These are phyloP conservation scores for Pteropus alecto DNA, from an alignment of 2,113 vertebrate species.

Conservation along the genomic window DNA sequence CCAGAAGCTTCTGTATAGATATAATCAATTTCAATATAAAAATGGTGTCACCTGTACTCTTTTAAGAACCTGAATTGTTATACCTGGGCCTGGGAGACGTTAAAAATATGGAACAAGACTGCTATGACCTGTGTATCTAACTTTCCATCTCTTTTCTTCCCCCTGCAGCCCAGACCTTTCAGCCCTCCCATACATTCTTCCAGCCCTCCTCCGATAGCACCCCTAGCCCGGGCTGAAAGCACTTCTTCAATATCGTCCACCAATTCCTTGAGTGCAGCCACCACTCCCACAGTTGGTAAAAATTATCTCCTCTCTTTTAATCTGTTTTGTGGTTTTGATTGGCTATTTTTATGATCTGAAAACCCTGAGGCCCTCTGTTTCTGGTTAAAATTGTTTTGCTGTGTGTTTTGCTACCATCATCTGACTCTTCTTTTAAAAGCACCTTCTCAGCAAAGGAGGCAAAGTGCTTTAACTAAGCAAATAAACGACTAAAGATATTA, in stretches of 20 bases:
- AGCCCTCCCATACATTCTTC: constrained; percentile 95
- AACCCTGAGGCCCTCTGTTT: constrained; percentile 34
- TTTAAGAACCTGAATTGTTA: background rate
- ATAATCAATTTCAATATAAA: background rate
- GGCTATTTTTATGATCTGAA: constrained; percentile 32
- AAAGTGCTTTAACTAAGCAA: background rate
- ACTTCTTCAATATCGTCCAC: constrained; percentile 97
- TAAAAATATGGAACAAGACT: background rate
- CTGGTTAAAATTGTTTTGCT: constrained; percentile 48
- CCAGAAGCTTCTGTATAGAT: background rate
- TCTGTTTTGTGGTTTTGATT: constrained; percentile 62
- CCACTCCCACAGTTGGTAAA: constrained; percentile 96
- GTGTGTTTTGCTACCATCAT: constrained; percentile 54
- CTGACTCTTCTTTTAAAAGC: constrained; percentile 61
- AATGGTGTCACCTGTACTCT: background rate
- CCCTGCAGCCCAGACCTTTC: constrained; percentile 91
- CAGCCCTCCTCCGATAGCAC: constrained; percentile 96
- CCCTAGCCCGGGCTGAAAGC: constrained; percentile 96
- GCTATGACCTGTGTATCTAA: constrained; percentile 25
- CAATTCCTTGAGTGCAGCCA: constrained; percentile 95
- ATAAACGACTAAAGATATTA: background rate
- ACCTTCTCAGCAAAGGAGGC: constrained; percentile 63
- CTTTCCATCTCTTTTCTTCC: constrained; percentile 74
- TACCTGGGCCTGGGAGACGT: background rate
- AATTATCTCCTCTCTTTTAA: constrained; percentile 74